Evolutionary conservation across 1,140 invertebrate genomes (phyloP).

Genomic region (Bombus cullumanus): DNA sequence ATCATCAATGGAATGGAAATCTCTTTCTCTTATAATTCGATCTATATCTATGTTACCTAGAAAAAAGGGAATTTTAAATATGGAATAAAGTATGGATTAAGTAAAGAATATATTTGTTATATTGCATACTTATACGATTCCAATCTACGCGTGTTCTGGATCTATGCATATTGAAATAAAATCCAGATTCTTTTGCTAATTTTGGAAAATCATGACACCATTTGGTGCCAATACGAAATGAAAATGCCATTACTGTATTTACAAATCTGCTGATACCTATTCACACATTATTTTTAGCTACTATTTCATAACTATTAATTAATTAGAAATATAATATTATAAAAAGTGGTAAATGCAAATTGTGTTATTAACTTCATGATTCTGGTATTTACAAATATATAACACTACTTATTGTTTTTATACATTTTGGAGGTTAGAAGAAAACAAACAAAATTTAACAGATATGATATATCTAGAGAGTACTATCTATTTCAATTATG

Average conservation of each 20-base stretch:
- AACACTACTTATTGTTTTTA: background rate
- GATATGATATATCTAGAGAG: background rate
- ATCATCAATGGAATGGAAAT: constrained; percentile 86
- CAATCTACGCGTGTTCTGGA: constrained; percentile 85
- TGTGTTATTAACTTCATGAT: constrained; percentile 1
- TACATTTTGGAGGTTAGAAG: constrained; percentile 21
- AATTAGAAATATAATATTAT: background rate
- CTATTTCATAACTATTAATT: background rate
- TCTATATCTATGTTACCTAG: constrained; percentile 86
- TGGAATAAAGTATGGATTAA: background rate
- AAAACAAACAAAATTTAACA: constrained; percentile 37
- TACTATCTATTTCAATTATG: background rate
- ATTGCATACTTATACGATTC: constrained; percentile 86
- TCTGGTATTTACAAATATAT: constrained; percentile 23
- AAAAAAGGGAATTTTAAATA: constrained; percentile 54
- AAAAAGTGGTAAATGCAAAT: background rate
- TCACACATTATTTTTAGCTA: constrained; percentile 2
- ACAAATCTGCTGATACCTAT: constrained; percentile 19
- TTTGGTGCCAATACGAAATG: constrained; percentile 83
- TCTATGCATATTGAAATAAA: constrained; percentile 85
- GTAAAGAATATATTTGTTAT: background rate
- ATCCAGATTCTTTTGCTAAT: constrained; percentile 86
- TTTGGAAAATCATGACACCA: constrained; percentile 88
- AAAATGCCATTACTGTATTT: constrained; percentile 78
- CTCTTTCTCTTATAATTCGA: constrained; percentile 85